A percentile compares a stretch with the other conserved stretches of the same genome.
Evolutionary conservation across 2,797 vertebrate species (phyloP).

Genomic region (Okamejei kenojei): DNA sequence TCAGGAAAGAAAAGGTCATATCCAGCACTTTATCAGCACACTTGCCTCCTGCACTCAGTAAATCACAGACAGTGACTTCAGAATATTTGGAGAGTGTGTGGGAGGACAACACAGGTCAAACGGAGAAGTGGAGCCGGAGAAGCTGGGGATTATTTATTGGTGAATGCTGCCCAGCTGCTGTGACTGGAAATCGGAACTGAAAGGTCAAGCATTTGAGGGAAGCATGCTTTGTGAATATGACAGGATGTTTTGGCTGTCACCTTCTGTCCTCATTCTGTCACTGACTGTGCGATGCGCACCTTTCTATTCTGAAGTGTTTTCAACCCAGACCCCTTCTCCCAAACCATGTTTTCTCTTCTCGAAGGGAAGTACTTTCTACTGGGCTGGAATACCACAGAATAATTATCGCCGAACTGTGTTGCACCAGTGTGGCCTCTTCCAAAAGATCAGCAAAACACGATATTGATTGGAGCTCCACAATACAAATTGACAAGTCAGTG

Average conservation of each 20-base stretch:
- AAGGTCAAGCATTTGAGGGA: background rate
- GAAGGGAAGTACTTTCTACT: background rate
- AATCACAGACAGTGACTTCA: background rate
- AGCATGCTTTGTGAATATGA: background rate
- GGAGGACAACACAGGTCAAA: background rate
- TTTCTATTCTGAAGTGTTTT: too few relatives aligned
- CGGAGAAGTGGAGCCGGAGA: background rate
- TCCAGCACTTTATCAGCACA: background rate
- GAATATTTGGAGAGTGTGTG: background rate
- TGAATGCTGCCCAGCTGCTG: background rate
- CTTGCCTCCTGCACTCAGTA: background rate
- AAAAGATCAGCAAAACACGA: background rate
- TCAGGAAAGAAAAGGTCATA: background rate
- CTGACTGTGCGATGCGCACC: background rate
- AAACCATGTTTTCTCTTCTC: background rate
- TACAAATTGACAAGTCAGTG: background rate
- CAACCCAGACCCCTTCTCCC: too few relatives aligned
- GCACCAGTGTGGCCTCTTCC: background rate
- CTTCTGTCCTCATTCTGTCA: background rate
- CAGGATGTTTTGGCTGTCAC: background rate
- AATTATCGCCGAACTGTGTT: background rate
- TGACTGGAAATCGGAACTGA: background rate
- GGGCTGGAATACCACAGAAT: too few relatives aligned
- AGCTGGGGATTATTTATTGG: background rate
- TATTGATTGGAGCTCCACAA: background rate